Base-by-base conservation (phyloP, 2,888 invertebrate genomes). In the Orgyia antiqua region DNA sequence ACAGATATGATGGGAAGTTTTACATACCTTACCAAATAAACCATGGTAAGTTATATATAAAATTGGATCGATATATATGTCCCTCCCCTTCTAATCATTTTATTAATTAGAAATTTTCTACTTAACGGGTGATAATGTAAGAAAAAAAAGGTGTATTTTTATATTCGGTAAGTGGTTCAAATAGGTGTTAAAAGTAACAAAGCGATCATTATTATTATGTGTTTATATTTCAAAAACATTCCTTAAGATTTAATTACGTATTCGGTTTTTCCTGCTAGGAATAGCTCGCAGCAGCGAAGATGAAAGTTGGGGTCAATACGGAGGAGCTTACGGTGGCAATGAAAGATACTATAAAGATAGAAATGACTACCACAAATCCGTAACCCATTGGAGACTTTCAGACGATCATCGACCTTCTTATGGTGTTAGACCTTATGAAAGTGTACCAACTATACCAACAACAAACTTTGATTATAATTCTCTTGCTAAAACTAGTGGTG, bases 231-330 rank as follows among this genome's bases (percentile, higher is more conserved):
- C n/a, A n/a, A n/a, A n/a, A n/a, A 24, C 12, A 24, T 17, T 31
- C 13, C 25, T 15, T 4, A 6, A 15, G 15, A 15, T 15, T 15
- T 15, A 15, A 4, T 4, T 1, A 17, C 10, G n/a, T n/a, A n/a
- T n/a, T n/a, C n/a, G n/a, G n/a, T n/a, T n/a, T n/a, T n/a, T n/a
- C n/a, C n/a, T 13, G 2, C 8, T 11, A 44, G 87, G 79, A 0
- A 11, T 68, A 32, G 76, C 64, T 2, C 64, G 74, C 31, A 71
- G 65, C 32, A 61, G 71, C 2, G 72, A 75, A 1, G 72, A 78
- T 1, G 82, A 84, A 24, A 75, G 74, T 13, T 90, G 89, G 89
- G 89, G 89, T 0, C 82, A 87, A 35, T 91, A 91, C 47, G 90
- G 90, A 0, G 89, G 90, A 0, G 74, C 74, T 7, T 92, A 93